These are phyloP conservation scores for Cranoglanis bouderius DNA, from an alignment of 2,113 vertebrate species.

Conservation along the genomic window DNA sequence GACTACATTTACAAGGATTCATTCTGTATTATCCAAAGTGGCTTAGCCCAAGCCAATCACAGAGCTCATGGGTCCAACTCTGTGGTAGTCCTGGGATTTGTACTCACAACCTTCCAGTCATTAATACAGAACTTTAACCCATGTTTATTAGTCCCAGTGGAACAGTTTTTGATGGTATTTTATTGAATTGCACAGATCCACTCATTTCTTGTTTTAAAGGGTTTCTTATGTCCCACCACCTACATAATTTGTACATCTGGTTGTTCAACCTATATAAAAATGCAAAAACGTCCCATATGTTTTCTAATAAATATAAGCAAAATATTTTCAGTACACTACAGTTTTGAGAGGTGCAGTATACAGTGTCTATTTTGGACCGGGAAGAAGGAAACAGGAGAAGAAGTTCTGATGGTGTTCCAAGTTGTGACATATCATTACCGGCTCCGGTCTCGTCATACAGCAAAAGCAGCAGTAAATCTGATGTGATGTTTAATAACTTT, in stretches of 20 bases:
- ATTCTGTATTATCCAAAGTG: neutral
- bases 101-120: neutral
- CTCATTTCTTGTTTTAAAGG: neutral
- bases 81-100: neutral
- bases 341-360: neutral
- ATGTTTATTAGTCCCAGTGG: neutral
- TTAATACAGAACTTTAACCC: neutral
- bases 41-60: neutral
- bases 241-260: neutral
- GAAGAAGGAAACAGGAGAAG: neutral
- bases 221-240: neutral
- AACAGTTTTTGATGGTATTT: neutral
- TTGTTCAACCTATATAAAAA: neutral
- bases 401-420: neutral
- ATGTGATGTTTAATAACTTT: slow-evolving; percentile 38
- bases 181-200: neutral
- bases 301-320: neutral
- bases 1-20: neutral
- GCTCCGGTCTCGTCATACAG: neutral
- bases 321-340: neutral
- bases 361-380: neutral
- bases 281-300: neutral
- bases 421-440: slow-evolving; percentile 20
- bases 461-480: slow-evolving; percentile 18
- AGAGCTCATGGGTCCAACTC: neutral